Percentiles rank a stretch among this genome's conserved stretches.
Evolutionary conservation across 2,888 invertebrate genomes (phyloP).

Genomic region (Epirrita christyi): DNA sequence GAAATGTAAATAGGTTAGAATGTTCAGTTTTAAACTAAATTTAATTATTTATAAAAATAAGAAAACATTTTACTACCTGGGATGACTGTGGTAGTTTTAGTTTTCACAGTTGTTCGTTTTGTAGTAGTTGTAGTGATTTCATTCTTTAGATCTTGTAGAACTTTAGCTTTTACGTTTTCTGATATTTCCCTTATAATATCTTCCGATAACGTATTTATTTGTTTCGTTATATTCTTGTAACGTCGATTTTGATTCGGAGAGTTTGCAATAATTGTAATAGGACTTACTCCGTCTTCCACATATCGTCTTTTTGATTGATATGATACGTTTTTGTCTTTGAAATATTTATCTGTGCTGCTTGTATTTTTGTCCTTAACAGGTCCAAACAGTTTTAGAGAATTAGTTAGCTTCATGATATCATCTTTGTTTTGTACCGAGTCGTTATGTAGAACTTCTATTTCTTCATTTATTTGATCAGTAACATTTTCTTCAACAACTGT

Average conservation of each 20-base stretch:
- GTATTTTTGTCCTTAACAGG: not conserved
- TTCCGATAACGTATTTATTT: conserved; percentile 15
- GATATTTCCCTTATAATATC: conserved; percentile 61
- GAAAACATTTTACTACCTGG: conserved; percentile 3
- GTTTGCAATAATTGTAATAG: conserved; percentile 3
- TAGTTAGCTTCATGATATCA: conserved; percentile 3
- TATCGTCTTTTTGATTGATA: conserved; percentile 9
- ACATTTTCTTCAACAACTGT: not conserved
- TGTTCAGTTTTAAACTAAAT: not conserved
- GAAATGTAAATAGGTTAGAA: conserved; percentile 2
- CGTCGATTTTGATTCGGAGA: not conserved
- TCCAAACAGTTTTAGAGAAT: conserved; percentile 6
- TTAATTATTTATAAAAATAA: not conserved
- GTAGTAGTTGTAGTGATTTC: conserved; percentile 31
- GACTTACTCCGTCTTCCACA: not conserved
- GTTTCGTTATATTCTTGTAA: conserved; percentile 5
- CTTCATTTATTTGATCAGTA: conserved; percentile 1
- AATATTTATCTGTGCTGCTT: conserved; percentile 3
- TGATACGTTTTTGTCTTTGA: conserved; percentile 8
- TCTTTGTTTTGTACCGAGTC: conserved; percentile 7
- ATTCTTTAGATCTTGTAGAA: conserved; percentile 59
- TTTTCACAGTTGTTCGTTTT: conserved; percentile 16
- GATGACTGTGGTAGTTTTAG: conserved; percentile 22
- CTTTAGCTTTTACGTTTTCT: conserved; percentile 60
- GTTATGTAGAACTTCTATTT: conserved; percentile 4